Percentiles rank a stretch among this genome's conserved stretches.
Evolutionary conservation across 2,113 vertebrate species (phyloP).

Genomic region (Uria lomvia): DNA sequence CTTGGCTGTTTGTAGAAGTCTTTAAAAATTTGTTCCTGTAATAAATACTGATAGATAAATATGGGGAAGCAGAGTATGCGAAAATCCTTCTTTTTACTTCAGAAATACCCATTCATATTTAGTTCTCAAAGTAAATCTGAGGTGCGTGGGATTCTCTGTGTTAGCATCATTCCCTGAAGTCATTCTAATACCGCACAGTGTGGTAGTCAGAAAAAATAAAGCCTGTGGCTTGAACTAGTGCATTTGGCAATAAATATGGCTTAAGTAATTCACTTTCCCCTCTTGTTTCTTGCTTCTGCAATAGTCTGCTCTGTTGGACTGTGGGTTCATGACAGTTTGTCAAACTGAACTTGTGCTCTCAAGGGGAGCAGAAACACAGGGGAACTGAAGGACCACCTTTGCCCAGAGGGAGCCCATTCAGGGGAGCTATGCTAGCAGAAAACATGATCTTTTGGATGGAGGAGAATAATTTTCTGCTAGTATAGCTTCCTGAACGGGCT

Average conservation of each 20-base stretch:
- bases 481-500: not conserved
- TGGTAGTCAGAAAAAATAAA: not conserved
- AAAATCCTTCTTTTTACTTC: not conserved
- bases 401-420: not conserved
- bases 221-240: conserved; percentile 4
- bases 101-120: not conserved
- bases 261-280: conserved; percentile 3
- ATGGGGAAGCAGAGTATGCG: not conserved
- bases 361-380: not conserved
- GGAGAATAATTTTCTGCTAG: not conserved
- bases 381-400: not conserved
- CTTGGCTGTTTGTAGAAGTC: not conserved
- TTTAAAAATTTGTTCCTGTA: not conserved
- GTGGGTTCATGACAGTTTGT: not conserved
- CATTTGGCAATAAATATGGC: not conserved
- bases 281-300: not conserved
- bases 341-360: not conserved
- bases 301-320: not conserved
- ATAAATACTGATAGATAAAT: not conserved
- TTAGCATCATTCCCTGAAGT: not conserved
- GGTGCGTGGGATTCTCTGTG: not conserved
- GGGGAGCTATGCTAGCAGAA: not conserved
- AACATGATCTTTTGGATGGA: not conserved
- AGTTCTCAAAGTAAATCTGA: not conserved
- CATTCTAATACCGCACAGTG: not conserved